phyloP scores from a whole-genome alignment of 2,797 vertebrate species.

The Sylvilagus floridanus region DNA sequence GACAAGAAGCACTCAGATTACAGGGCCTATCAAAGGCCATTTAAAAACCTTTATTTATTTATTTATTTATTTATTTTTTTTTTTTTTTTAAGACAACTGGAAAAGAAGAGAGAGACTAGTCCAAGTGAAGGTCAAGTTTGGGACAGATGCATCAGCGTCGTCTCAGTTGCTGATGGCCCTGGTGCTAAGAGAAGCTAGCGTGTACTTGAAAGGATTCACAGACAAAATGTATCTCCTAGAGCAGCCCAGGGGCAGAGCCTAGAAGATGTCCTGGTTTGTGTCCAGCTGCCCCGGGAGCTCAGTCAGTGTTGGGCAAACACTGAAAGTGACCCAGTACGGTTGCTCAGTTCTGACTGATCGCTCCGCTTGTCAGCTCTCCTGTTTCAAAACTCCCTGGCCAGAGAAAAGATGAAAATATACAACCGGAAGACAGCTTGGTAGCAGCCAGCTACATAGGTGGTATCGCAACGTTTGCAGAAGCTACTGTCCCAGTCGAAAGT shows the following conservation, averaged over 20 bases:
- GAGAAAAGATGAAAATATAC: conserved; percentile 21
- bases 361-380: neutral
- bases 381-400: neutral
- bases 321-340: neutral
- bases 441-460: neutral
- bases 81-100: neutral
- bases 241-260: neutral
- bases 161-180: neutral
- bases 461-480: neutral
- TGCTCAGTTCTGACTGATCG: neutral
- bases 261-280: neutral
- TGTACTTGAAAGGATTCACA: neutral
- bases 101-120: conserved; percentile 29
- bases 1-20: neutral
- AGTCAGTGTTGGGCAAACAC: neutral
- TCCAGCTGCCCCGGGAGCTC: neutral
- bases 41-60: neutral
- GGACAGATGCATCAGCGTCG: neutral
- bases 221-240: neutral
- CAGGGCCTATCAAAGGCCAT: neutral
- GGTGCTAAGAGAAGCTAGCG: neutral
- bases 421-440: neutral
- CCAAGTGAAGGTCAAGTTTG: conserved; percentile 6
- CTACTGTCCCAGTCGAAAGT: accelerated
- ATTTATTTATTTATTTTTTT: neutral